Conservation (phyloP, 2,888 invertebrate genomes). For the Caenorhabditis sulstoni region DNA sequence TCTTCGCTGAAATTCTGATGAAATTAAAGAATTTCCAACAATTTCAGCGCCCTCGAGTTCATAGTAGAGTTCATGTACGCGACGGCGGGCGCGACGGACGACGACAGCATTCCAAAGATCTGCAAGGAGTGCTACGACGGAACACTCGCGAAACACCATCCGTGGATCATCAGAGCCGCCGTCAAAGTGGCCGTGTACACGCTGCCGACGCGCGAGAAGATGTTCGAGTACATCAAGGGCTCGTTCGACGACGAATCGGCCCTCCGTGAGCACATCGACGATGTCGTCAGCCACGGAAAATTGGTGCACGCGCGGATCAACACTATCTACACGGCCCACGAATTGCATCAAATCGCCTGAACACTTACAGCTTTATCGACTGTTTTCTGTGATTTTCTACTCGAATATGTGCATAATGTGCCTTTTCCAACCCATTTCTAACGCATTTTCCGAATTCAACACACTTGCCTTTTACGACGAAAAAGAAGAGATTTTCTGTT, state of each 20-base stretch:
- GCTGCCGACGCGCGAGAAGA: constrained; percentile 60
- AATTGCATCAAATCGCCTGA: constrained; percentile 51
- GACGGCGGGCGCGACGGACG: constrained; percentile 25
- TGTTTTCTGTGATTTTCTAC: constrained; percentile 4
- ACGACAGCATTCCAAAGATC: constrained; percentile 62
- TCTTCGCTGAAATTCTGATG: no score
- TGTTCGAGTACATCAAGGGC: constrained; percentile 62
- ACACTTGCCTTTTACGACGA: not conserved
- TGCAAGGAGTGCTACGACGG: constrained; percentile 64
- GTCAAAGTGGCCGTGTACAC: constrained; percentile 68
- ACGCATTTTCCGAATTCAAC: not conserved
- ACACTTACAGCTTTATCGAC: not conserved
- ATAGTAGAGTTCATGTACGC: constrained; percentile 63
- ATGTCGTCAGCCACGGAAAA: constrained; percentile 56
- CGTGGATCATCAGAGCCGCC: constrained; percentile 67
- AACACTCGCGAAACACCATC: constrained; percentile 66
- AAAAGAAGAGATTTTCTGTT: not conserved
- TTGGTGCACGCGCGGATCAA: constrained; percentile 50
- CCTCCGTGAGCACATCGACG: constrained; percentile 34
- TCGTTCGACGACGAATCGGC: constrained; percentile 22
- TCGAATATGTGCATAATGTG: not conserved
- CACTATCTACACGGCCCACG: constrained; percentile 48
- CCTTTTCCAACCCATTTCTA: not conserved
- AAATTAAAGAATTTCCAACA: not conserved
- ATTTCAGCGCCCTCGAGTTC: constrained; percentile 63